These are phyloP conservation scores for Crax fasciolata DNA, from an alignment of 2,797 vertebrate genomes.

Conservation along the genomic window DNA sequence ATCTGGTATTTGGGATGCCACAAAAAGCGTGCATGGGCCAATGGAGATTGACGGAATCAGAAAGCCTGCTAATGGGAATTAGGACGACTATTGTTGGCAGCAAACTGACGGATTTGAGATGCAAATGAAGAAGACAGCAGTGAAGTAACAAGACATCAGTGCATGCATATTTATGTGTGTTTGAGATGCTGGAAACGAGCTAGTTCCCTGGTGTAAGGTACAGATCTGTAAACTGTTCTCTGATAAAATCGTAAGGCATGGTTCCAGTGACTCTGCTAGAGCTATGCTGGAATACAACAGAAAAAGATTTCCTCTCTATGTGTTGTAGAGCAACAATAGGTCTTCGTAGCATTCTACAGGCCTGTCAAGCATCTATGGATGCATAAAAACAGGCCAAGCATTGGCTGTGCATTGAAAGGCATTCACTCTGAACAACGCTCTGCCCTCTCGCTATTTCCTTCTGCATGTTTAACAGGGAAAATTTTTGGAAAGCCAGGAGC, in stretches of 20 bases:
- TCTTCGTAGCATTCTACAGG: neutral
- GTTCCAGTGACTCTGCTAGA: fast-evolving
- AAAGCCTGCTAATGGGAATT: slow-evolving; percentile 56
- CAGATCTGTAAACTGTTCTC: neutral
- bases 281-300: neutral
- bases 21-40: neutral
- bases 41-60: slow-evolving; percentile 12
- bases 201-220: neutral
- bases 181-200: neutral
- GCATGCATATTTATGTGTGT: neutral
- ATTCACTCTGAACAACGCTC: neutral
- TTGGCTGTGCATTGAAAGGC: neutral
- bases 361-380: fast-evolving
- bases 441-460: fast-evolving
- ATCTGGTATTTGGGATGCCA: slow-evolving; percentile 52
- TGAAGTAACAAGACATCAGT: neutral
- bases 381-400: neutral
- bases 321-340: fast-evolving
- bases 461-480: neutral
- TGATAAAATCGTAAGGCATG: neutral
- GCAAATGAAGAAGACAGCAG: slow-evolving; percentile 28
- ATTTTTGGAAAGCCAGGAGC: neutral
- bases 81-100: slow-evolving; percentile 54
- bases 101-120: neutral
- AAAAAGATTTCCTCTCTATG: neutral